These are phyloP conservation scores for Euzetes globulus DNA, from an alignment of 2,888 invertebrate species.

Conservation along the genomic window DNA sequence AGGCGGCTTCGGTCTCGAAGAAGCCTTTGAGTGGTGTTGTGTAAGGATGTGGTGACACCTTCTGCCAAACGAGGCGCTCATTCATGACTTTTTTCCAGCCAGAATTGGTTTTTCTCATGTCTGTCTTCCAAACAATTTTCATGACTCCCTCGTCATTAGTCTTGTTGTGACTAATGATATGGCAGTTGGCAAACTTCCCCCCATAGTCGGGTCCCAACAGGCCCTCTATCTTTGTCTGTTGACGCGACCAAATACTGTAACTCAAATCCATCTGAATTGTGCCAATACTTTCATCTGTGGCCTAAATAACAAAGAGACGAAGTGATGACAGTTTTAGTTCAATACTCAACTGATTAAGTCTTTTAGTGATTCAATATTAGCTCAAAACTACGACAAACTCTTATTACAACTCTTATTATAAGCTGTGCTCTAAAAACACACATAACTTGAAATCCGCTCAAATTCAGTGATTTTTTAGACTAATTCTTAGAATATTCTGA, in stretches of 20 bases:
- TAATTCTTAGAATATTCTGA: neutral
- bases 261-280: constrained; percentile 32
- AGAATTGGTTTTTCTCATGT: constrained; percentile 19
- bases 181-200: neutral
- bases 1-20: constrained; percentile 33
- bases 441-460: too few species aligned
- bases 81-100: constrained; percentile 33
- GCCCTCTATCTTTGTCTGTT: constrained; percentile 10
- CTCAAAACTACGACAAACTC: too few species aligned
- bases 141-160: constrained; percentile 23
- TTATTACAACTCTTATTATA: too few species aligned
- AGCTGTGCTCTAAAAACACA: neutral
- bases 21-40: constrained; percentile 14
- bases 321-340: neutral
- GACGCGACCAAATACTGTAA: constrained; percentile 3
- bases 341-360: too few species aligned
- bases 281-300: neutral
- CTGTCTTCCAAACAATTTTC: constrained; percentile 29
- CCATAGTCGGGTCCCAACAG: constrained; percentile 27
- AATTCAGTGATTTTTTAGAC: too few species aligned
- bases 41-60: constrained; percentile 21
- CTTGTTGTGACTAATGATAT: constrained; percentile 18
- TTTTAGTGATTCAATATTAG: too few species aligned
- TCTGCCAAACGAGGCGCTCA: constrained; percentile 31
- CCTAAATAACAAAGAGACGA: neutral